Conservation (phyloP, 2,113 vertebrate genomes). For the Nesoenas mayeri region DNA sequence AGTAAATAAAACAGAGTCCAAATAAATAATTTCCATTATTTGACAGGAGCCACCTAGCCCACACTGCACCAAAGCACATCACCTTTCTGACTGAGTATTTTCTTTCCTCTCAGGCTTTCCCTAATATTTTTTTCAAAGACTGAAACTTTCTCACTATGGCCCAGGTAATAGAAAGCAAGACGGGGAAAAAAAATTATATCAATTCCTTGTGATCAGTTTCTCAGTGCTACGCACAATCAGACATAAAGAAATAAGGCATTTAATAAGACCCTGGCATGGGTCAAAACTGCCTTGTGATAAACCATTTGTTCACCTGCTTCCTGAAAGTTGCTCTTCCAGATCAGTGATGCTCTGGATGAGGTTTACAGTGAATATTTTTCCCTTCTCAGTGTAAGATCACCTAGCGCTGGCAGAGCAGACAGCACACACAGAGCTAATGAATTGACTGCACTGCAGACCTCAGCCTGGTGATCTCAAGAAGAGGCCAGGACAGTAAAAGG, state of each 20-base stretch:
- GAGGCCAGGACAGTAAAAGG: neutral
- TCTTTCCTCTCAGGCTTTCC: neutral
- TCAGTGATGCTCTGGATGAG: neutral
- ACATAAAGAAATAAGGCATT: neutral
- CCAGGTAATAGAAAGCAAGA: neutral
- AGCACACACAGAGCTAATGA: neutral
- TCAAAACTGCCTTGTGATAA: slow-evolving; percentile 26
- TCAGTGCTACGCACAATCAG: neutral
- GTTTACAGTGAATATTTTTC: neutral
- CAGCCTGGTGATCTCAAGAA: neutral
- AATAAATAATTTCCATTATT: neutral
- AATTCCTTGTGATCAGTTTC: neutral
- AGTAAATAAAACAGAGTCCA: neutral
- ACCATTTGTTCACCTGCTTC: slow-evolving; percentile 13
- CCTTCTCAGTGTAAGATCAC: neutral
- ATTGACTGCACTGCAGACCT: neutral
- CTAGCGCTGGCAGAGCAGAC: neutral
- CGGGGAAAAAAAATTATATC: neutral
- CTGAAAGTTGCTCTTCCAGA: slow-evolving; percentile 45
- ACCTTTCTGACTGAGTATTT: neutral
- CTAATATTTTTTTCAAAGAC: neutral
- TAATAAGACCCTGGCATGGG: slow-evolving; percentile 2
- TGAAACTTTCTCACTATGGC: neutral
- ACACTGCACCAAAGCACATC: neutral
- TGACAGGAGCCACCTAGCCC: neutral